Base-by-base conservation (phyloP, 30 jellyfish, hydroid and myxozoan genomes). In the Mastigias papua region DNA sequence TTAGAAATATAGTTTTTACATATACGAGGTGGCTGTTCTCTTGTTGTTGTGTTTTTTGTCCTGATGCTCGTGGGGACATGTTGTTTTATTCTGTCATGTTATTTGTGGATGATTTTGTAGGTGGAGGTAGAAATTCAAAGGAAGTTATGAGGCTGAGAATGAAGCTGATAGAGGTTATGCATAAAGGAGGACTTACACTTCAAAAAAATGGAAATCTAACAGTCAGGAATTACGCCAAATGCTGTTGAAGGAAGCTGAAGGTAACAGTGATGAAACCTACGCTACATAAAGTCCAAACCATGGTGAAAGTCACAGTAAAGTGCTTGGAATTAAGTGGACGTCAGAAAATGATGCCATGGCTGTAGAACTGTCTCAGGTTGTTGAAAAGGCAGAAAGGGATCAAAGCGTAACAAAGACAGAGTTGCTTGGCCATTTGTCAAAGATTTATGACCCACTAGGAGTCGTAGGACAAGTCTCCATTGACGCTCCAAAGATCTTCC, bases 361-460 rank as follows among this genome's bases (percentile, higher is more conserved):
- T 17, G 75, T 78, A 5, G 80, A 78, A 32, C 34, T 78, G 63
- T 57, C 79, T 0, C 89, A 78, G 60, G 75, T 78, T 30, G 89
- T 49, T n/a, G n/a, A n/a, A 6, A 35, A 33, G 51, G 54, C 34
- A 34, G 57, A 67, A 74, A 73, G 22, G 7, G 71, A n/a, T n/a
- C 54, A n/a, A 22, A 26, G 31, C 22, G 27, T 48, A 35, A 74
- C 86, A 37, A 32, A 69, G 81, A n/a, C n/a, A 37, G 76, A 65
- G 46, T 25, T 65, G 19, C 76, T 65, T 8, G 23, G 76, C 46
- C 48, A 13, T 8, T 3, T 65, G 19, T 21, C 76, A 28, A 65
- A 26, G 51, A 25, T 65, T 6, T 65, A 65, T 25, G 76, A 65
- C 19, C 76, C 76, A 16, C 23, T 65, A 65, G 76, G 76, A 26